Percentiles rank a stretch among this genome's conserved stretches.
Conservation (phyloP, 2,888 invertebrate genomes). For the Oligia strigilis region DNA sequence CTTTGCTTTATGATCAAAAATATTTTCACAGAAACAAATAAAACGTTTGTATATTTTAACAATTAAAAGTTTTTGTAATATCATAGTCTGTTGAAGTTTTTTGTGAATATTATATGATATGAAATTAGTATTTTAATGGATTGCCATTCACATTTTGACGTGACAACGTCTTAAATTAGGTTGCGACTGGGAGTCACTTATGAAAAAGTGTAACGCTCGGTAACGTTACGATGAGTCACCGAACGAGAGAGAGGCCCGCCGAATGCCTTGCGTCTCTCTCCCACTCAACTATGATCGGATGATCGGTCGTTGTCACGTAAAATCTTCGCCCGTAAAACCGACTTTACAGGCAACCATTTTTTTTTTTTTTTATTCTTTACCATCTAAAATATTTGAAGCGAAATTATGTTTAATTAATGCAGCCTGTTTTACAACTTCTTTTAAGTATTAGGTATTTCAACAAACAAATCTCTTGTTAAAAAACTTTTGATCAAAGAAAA, state of each 20-base stretch:
- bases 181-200: no score
- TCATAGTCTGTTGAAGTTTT: constrained; percentile 14
- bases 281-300: no score
- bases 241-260: no score
- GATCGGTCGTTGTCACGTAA: no score
- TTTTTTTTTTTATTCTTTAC: background rate
- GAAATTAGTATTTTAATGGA: background rate
- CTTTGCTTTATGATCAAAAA: background rate
- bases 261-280: no score
- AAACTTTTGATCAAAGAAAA: background rate
- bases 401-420: background rate
- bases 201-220: no score
- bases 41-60: background rate
- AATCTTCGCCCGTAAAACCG: no score
- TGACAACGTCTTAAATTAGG: no score
- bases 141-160: constrained; percentile 1
- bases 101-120: constrained; percentile 8
- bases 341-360: no score
- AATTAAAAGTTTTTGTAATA: constrained; percentile 13
- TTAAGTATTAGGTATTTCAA: background rate
- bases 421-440: no score
- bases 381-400: background rate
- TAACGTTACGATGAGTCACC: no score
- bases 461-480: background rate
- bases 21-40: constrained; percentile 5